These are phyloP conservation scores for Pachydiplax longipennis DNA, from an alignment of 2,888 invertebrate genomes.

Conservation along the genomic window DNA sequence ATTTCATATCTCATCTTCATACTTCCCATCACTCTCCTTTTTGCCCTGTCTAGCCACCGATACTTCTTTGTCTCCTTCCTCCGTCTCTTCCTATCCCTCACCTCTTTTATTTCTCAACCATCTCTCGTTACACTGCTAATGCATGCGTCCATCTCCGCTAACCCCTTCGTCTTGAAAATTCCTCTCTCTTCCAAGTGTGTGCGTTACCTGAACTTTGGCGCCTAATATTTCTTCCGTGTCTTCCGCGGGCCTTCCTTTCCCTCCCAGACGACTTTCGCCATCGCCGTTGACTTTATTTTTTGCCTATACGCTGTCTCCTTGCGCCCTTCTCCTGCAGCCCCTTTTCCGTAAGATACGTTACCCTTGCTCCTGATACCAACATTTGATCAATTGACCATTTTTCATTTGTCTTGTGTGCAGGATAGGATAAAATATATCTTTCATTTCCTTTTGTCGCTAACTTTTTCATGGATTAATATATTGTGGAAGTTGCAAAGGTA, in stretches of 20 bases:
- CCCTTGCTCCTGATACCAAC: too few relatives aligned
- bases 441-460: too few relatives aligned
- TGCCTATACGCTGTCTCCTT: neutral
- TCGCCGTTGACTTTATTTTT: neutral
- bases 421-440: too few relatives aligned
- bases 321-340: neutral
- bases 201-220: neutral
- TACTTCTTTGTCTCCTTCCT: neutral
- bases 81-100: neutral
- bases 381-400: too few relatives aligned
- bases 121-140: neutral
- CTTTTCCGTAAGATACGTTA: neutral
- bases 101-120: neutral
- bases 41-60: neutral
- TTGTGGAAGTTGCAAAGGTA: too few relatives aligned
- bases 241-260: neutral
- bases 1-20: neutral
- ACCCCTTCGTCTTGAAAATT: neutral
- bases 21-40: neutral
- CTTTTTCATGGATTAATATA: too few relatives aligned
- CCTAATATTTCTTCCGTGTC: neutral
- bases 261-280: neutral
- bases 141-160: neutral
- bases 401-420: too few relatives aligned
- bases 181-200: neutral